Evolutionary conservation across 1,140 invertebrate species (phyloP).

Genomic region (Drosophila sechellia): DNA sequence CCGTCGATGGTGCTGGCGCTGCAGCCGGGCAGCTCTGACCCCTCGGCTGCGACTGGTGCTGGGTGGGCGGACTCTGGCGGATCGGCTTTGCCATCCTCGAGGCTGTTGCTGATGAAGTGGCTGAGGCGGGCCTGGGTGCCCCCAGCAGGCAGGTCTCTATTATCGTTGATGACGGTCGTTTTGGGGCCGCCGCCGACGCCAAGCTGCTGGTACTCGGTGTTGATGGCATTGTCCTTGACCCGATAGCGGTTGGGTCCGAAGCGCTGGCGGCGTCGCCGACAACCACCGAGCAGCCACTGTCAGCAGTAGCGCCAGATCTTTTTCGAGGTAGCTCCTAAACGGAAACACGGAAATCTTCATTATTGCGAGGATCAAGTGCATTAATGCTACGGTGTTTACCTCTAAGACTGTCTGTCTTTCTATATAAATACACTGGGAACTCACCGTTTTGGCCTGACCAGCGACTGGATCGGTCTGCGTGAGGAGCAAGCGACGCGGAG

Average conservation of each 20-base stretch:
- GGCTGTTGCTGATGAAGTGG: conserved; percentile 83
- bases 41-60: conserved; percentile 10
- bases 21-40: conserved; percentile 57
- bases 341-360: background rate
- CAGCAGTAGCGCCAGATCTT: conserved; percentile 84
- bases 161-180: conserved; percentile 82
- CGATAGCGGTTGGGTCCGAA: conserved; percentile 71
- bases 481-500: conserved; percentile 77
- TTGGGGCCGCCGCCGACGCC: conserved; percentile 40
- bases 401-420: too few species aligned
- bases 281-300: conserved; percentile 82
- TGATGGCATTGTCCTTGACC: conserved; percentile 67
- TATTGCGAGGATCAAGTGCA: too few species aligned
- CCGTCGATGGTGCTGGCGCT: conserved; percentile 4
- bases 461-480: conserved; percentile 77
- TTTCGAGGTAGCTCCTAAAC: conserved; percentile 61
- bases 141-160: conserved; percentile 83
- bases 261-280: conserved; percentile 69
- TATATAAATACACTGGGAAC: background rate
- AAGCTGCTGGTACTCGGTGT: conserved; percentile 70
- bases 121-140: conserved; percentile 66
- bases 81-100: conserved; percentile 85
- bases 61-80: conserved; percentile 34
- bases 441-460: conserved; percentile 61
- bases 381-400: too few species aligned